Evolutionary conservation across 2,797 vertebrate genomes (phyloP).

Genomic region (Macrochelys suwanniensis): DNA sequence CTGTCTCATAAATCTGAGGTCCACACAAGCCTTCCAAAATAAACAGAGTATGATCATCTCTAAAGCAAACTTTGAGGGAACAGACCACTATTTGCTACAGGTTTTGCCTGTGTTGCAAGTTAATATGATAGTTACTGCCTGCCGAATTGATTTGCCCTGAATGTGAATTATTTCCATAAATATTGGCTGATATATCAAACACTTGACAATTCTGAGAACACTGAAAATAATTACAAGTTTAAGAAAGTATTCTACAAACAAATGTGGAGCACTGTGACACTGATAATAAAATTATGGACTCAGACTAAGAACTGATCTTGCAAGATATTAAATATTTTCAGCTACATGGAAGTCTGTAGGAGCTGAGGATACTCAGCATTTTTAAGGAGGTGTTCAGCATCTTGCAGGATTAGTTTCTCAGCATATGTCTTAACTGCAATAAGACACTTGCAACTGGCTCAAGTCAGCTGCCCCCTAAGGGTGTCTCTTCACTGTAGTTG

Average conservation of each 20-base stretch:
- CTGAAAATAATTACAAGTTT: conserved; percentile 20
- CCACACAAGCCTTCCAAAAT: neutral
- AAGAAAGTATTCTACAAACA: neutral
- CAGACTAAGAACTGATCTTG: neutral
- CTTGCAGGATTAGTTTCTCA: neutral
- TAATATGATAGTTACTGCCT: conserved; percentile 38
- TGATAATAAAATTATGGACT: neutral
- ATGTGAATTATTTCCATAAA: conserved; percentile 20
- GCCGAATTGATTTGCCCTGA: conserved; percentile 37
- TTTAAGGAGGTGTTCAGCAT: neutral
- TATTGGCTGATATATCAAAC: conserved; percentile 33
- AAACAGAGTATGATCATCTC: neutral
- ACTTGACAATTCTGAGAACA: conserved; percentile 43
- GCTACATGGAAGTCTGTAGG: neutral
- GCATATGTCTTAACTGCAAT: neutral
- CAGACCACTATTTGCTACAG: conserved; percentile 1
- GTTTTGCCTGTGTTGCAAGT: conserved; percentile 39
- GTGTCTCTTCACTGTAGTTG: neutral
- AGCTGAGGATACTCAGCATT: neutral
- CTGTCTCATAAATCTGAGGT: fast-evolving
- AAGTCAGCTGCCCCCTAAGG: neutral
- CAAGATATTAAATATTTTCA: neutral
- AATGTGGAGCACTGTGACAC: neutral
- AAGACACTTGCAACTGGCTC: neutral
- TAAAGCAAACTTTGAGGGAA: conserved; percentile 5